Conservation (phyloP, 1,140 invertebrate genomes). For the Magallana ariakensis region DNA sequence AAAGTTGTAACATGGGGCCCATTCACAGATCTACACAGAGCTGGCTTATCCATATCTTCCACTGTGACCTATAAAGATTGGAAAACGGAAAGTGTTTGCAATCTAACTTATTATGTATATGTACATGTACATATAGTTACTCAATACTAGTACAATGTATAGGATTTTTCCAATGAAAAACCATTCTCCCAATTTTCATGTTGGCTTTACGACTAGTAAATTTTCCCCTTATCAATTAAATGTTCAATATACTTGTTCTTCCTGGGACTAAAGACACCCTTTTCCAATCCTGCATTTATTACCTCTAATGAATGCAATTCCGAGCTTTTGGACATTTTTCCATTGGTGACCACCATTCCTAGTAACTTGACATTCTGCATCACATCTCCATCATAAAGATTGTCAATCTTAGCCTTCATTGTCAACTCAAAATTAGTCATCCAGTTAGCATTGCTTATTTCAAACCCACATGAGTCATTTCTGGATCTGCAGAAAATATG, state of each 20-base stretch:
- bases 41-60: constrained; percentile 58
- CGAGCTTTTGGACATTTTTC: background rate
- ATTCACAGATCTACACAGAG: constrained; percentile 65
- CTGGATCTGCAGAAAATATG: background rate
- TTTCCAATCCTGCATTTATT: background rate
- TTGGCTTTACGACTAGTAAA: no score
- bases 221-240: no score
- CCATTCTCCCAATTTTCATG: no score
- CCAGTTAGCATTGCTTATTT: constrained; percentile 62
- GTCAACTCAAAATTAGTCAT: constrained; percentile 43
- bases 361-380: constrained; percentile 49
- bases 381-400: constrained; percentile 58
- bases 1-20: constrained; percentile 64
- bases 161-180: no score
- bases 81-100: no score
- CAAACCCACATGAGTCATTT: constrained; percentile 57
- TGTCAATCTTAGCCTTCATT: constrained; percentile 63
- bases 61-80: constrained; percentile 53
- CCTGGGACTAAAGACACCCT: no score
- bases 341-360: constrained; percentile 12
- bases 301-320: constrained; percentile 59
- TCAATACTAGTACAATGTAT: no score
- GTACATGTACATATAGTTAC: no score
- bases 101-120: no score
- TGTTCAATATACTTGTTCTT: no score